These are phyloP conservation scores for Spilogale gracilis DNA, from an alignment of 2,113 vertebrate genomes.

Conservation along the genomic window DNA sequence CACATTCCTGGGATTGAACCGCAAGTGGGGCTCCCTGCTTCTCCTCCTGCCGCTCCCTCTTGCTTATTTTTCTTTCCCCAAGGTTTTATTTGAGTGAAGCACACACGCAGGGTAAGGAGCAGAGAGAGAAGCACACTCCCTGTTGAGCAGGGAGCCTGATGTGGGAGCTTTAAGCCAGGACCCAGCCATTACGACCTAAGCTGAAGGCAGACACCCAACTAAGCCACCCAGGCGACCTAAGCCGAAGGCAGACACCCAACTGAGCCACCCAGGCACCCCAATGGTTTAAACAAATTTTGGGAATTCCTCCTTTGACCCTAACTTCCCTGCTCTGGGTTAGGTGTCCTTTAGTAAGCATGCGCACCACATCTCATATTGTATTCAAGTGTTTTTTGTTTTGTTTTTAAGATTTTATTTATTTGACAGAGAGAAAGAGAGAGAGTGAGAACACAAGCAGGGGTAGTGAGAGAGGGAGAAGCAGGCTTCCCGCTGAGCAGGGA, in stretches of 20 bases:
- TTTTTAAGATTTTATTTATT: too few relatives aligned
- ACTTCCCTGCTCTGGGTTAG: not conserved
- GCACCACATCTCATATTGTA: not conserved
- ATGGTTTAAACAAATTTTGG: not conserved
- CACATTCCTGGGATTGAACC: not conserved
- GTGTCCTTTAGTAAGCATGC: not conserved
- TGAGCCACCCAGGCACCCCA: not conserved
- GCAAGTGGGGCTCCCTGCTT: not conserved
- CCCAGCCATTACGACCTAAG: rapidly evolving
- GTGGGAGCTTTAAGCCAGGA: not conserved
- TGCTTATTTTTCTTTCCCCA: not conserved
- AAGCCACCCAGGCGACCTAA: not conserved
- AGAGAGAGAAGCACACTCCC: not conserved
- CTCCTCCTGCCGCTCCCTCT: not conserved
- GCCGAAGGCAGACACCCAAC: not conserved
- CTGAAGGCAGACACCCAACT: not conserved
- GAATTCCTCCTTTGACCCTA: not conserved
- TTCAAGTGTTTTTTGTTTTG: too few relatives aligned
- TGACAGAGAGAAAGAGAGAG: too few relatives aligned
- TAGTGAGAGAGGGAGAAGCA: too few relatives aligned
- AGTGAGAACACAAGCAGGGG: too few relatives aligned
- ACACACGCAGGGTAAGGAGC: too few relatives aligned
- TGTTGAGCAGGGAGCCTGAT: not conserved
- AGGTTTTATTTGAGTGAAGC: too few relatives aligned
- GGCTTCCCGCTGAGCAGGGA: too few relatives aligned